These are phyloP conservation scores for Pithecia hirsuta DNA, from an alignment of 2,797 vertebrate genomes.

Conservation along the genomic window DNA sequence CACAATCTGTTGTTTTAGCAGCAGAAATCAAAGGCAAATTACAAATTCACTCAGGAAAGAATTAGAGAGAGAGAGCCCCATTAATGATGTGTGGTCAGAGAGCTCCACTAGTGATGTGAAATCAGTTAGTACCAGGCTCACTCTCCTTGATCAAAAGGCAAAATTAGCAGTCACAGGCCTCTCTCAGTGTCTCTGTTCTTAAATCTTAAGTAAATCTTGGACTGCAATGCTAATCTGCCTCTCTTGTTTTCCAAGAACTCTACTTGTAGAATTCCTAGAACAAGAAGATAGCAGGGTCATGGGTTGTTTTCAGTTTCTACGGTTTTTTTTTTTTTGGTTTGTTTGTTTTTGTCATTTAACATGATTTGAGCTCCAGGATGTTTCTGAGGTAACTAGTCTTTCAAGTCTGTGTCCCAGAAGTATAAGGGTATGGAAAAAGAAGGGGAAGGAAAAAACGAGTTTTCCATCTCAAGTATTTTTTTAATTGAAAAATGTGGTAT, in stretches of 20 bases:
- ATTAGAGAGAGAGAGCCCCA: conserved; percentile 63
- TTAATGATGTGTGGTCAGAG: conserved; percentile 68
- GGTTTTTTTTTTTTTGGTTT: too few species aligned
- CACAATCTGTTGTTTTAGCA: conserved; percentile 67
- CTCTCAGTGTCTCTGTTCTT: conserved; percentile 32
- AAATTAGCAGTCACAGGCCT: conserved; percentile 59
- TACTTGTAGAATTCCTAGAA: conserved; percentile 46
- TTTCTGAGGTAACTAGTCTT: conserved; percentile 16
- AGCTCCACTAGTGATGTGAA: conserved; percentile 67
- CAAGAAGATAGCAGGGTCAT: neutral
- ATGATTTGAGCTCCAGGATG: neutral
- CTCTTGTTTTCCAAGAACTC: conserved; percentile 60
- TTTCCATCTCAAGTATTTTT: conserved; percentile 11
- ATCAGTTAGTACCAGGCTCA: conserved; percentile 39
- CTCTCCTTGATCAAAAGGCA: conserved; percentile 70
- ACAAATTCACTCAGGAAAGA: conserved; percentile 74
- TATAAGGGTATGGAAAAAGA: neutral
- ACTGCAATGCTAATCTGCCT: conserved; percentile 21
- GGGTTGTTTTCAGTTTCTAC: neutral
- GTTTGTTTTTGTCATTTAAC: conserved; percentile 10
- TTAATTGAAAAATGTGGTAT: conserved; percentile 4
- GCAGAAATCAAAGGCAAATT: conserved; percentile 72
- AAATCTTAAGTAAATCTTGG: conserved; percentile 46
- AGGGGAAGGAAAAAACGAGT: neutral
- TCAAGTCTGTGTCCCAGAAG: neutral